These are phyloP conservation scores for Chelonus insularis DNA, from an alignment of 1,140 invertebrate species.

Conservation along the genomic window DNA sequence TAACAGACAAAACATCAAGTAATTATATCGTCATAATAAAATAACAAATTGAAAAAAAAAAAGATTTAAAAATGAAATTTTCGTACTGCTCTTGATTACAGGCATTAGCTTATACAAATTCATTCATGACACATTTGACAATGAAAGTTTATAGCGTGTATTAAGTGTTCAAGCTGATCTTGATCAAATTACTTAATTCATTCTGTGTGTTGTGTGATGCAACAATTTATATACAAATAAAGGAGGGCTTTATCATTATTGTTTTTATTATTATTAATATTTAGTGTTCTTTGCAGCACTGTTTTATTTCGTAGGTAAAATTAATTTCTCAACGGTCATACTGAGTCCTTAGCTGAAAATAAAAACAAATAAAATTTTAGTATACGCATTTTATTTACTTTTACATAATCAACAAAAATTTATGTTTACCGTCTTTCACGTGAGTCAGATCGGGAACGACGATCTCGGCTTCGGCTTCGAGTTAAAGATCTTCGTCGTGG, in stretches of 20 bases:
- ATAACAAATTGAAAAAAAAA: too few species aligned
- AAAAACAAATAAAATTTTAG: too few species aligned
- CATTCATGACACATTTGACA: background rate
- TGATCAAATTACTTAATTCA: background rate
- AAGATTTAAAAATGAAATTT: too few species aligned
- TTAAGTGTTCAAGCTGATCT: background rate
- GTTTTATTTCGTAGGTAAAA: too few species aligned
- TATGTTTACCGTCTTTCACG: constrained; percentile 56
- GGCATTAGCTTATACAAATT: background rate
- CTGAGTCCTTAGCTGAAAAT: too few species aligned
- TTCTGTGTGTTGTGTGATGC: background rate
- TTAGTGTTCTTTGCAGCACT: too few species aligned
- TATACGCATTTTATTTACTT: too few species aligned
- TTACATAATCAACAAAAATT: background rate
- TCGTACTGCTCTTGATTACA: too few species aligned
- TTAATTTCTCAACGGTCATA: too few species aligned
- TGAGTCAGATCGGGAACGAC: constrained; percentile 58
- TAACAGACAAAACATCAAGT: background rate
- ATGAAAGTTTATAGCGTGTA: background rate
- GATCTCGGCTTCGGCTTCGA: constrained; percentile 56
- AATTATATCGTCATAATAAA: too few species aligned
- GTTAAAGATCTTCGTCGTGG: constrained; percentile 55
- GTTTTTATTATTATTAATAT: background rate
- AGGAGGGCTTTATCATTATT: background rate
- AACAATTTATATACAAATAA: background rate